phyloP scores from a whole-genome alignment of 2,888 invertebrate species.

The Cataglyphis albicans region DNA sequence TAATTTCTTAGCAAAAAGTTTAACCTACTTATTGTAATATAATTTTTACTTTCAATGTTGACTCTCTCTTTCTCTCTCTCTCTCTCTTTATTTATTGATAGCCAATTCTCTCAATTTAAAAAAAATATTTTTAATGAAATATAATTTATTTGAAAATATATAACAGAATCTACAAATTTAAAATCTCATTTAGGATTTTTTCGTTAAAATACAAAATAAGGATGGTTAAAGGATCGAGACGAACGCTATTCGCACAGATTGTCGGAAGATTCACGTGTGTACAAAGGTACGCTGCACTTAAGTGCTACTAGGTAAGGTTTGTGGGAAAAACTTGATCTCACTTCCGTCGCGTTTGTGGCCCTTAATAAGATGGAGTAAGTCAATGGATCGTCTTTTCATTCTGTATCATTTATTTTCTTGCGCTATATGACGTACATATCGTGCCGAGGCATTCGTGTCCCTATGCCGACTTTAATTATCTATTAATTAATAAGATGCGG shows the following conservation, averaged over 20 bases:
- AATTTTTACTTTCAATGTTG: background rate
- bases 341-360: constrained; percentile 62
- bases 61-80: background rate
- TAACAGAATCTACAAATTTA: background rate
- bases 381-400: background rate
- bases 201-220: background rate
- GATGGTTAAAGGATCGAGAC: constrained; percentile 16
- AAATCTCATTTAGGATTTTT: background rate
- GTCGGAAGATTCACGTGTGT: constrained; percentile 20
- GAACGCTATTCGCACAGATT: constrained; percentile 22
- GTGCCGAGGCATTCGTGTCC: background rate
- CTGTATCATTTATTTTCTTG: constrained; percentile 10
- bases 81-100: background rate
- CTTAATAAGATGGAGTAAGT: constrained; percentile 45
- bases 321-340: constrained; percentile 70
- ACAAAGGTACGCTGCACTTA: constrained; percentile 51
- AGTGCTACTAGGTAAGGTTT: constrained; percentile 34
- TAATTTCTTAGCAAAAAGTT: background rate
- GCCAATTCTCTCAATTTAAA: background rate
- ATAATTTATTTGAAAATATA: background rate
- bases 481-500: constrained; percentile 63
- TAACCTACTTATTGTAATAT: background rate
- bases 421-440: background rate
- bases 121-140: background rate
- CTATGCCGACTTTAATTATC: constrained; percentile 32